phyloP scores from a whole-genome alignment of 2,888 invertebrate genomes.

The Cistogaster globosa region DNA sequence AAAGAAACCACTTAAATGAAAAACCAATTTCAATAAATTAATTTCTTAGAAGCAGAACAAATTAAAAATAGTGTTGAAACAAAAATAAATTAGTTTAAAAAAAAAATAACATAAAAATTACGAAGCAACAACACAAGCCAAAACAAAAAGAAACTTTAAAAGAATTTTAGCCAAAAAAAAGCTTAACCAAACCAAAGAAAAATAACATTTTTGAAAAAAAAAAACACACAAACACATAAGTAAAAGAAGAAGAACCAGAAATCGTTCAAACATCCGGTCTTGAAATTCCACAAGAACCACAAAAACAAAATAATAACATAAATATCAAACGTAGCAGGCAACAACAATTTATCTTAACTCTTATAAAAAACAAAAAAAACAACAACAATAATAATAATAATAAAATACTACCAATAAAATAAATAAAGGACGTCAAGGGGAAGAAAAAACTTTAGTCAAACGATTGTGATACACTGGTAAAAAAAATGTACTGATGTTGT shows the following conservation, averaged over 20 bases:
- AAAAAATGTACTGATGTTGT: background rate
- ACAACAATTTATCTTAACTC: conserved; percentile 63
- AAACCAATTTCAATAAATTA: conserved; percentile 59
- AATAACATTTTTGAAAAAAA: conserved; percentile 34
- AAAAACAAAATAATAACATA: conserved; percentile 57
- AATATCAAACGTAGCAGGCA: conserved; percentile 49
- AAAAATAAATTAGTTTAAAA: conserved; percentile 49
- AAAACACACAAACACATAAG: conserved; percentile 44
- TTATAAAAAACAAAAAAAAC: conserved; percentile 27
- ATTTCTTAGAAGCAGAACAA: conserved; percentile 62
- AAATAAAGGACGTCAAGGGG: conserved; percentile 43
- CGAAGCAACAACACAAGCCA: conserved; percentile 29
- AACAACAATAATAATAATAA: conserved; percentile 42
- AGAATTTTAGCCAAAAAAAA: conserved; percentile 50
- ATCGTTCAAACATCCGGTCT: conserved; percentile 77
- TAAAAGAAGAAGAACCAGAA: conserved; percentile 67
- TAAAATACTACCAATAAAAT: conserved; percentile 46
- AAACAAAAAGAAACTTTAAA: conserved; percentile 51
- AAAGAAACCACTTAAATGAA: conserved; percentile 31
- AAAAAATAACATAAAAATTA: conserved; percentile 32
- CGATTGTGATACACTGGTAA: conserved; percentile 33
- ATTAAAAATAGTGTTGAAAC: conserved; percentile 62
- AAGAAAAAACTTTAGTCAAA: conserved; percentile 33
- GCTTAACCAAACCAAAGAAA: background rate
- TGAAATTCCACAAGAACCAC: conserved; percentile 76